Conservation (phyloP, 2,113 vertebrate species). For the Alligator mississippiensis region DNA sequence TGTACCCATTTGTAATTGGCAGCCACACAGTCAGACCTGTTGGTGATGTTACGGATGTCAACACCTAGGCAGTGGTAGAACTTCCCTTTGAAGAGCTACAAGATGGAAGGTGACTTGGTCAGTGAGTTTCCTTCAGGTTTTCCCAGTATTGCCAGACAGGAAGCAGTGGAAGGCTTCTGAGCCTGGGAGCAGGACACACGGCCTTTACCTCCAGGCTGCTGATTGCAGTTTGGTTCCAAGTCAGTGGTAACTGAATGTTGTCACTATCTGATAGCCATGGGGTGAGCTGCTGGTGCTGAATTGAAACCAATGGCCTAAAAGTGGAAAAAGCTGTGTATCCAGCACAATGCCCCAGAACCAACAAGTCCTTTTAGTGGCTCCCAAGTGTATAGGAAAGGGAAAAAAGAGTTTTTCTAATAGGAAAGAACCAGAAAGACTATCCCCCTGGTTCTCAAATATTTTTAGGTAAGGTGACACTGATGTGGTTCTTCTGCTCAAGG, state of each 20-base stretch:
- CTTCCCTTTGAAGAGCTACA: slow-evolving; percentile 97
- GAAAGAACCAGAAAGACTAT: slow-evolving; percentile 32
- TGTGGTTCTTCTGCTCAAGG: slow-evolving; percentile 45
- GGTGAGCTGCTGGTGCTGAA: background rate
- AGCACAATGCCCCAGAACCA: background rate
- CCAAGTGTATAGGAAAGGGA: background rate
- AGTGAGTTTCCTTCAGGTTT: background rate
- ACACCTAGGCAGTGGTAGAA: slow-evolving; percentile 96
- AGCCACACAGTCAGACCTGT: slow-evolving; percentile 93
- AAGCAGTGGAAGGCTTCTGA: background rate
- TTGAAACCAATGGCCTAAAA: background rate
- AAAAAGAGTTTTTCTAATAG: slow-evolving; percentile 8
- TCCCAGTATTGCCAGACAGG: background rate
- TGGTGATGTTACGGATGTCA: slow-evolving; percentile 96
- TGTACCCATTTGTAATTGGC: slow-evolving; percentile 98
- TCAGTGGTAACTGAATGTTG: background rate
- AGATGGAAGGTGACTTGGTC: background rate
- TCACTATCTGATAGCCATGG: background rate
- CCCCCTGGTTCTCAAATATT: background rate
- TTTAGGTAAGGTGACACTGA: slow-evolving; percentile 17
- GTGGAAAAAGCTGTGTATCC: background rate
- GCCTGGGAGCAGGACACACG: background rate
- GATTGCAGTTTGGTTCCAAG: background rate
- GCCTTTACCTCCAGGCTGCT: background rate
- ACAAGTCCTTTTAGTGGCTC: background rate